phyloP scores from a whole-genome alignment of 2,888 invertebrate genomes.

The Anorthoa munda region DNA sequence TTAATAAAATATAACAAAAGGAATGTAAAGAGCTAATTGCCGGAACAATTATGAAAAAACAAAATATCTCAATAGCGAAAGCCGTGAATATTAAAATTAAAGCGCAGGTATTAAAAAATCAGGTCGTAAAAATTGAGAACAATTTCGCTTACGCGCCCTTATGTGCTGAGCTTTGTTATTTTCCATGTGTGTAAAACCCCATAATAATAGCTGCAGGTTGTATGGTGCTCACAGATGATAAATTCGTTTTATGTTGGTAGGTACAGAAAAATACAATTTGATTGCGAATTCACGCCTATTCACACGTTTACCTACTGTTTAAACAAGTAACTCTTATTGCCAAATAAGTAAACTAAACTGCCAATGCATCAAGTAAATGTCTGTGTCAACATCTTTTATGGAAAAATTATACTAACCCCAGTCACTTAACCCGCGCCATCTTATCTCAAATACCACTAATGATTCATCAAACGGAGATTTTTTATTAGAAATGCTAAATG shows the following conservation, averaged over 20 bases:
- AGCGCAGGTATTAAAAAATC: constrained; percentile 27
- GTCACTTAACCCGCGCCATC: constrained; percentile 13
- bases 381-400: background rate
- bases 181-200: background rate
- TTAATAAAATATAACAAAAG: background rate
- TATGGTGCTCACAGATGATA: constrained; percentile 6
- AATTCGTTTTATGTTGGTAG: constrained; percentile 18
- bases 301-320: background rate
- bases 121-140: background rate
- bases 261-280: background rate
- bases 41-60: background rate
- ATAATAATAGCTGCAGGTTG: constrained; percentile 10
- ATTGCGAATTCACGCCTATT: background rate
- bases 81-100: background rate
- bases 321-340: background rate
- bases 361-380: background rate
- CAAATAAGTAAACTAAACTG: background rate
- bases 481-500: background rate
- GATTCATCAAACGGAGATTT: background rate
- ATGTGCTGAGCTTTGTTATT: constrained; percentile 2
- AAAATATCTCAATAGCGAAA: background rate
- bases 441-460: constrained; percentile 5
- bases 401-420: background rate
- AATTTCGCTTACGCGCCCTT: constrained; percentile 6
- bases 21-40: background rate